Evolutionary conservation across 2,888 invertebrate genomes (phyloP), one percentile per base, ranked within the genome.

Genomic region (Blastobasis lacticolella): DNA sequence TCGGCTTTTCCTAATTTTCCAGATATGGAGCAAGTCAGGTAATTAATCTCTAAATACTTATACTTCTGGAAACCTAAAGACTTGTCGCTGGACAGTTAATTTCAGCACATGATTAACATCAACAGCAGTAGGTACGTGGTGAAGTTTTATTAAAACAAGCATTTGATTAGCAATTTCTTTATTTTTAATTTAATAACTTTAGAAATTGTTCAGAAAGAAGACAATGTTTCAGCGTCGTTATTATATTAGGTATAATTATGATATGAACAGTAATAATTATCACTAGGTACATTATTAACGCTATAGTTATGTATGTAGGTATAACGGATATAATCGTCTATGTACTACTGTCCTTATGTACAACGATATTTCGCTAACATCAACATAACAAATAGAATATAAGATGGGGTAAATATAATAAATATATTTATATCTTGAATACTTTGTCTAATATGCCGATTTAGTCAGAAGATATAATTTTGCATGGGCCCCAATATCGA

Each of bases 191-290:
- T 86, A 89, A 88, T 88, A 88, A 92, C 92, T 93, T 93, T 92
- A 92, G 92, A 93, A 93, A 93, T 92, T 88, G 88, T 90, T 92
- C 90, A 88, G 90, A 92, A 91, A 91, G 91, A 92, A 92, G 92
- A 92, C 91, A 91, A 92, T 87, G 80, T 86, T 85, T 84, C 83
- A 85, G 86, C 84, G 75, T 84, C 79, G 71, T 81, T 82, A 81
- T 79, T 72, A 78, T 92, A 42, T 42, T 79, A 71, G 77, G 91
- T 91, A 83, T 78, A 83, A 92, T 92, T 86, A 92, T 92, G 92
- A 92, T 90, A 90, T 90, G 90, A 91, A 90, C 89, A 89, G 89
- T 90, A 90, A 90, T 90, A 87, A 86, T 87, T 87, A 88, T 75
- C 71, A 74, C 86, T 87, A 86, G 83, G 69, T 71, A 75, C 65